Conservation (phyloP, 2,113 vertebrate genomes). For the Cairina moschata region DNA sequence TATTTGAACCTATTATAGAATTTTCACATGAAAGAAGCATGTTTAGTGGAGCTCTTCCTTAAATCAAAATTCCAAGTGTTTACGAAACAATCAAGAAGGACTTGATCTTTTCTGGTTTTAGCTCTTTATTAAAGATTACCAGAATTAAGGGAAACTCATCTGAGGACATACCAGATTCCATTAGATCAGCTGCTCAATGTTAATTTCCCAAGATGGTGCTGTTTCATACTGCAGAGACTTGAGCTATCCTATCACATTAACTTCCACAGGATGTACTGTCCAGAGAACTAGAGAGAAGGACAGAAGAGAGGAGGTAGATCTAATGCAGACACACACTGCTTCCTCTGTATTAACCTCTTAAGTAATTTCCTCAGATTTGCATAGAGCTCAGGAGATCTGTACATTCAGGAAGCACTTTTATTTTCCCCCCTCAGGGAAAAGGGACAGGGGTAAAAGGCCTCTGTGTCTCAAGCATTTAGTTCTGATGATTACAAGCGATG, state of each 20-base stretch:
- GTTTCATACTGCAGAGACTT: neutral
- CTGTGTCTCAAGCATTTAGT: neutral
- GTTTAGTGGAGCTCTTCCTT: neutral
- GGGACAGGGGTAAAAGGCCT: neutral
- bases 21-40: neutral
- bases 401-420: neutral
- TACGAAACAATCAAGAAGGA: neutral
- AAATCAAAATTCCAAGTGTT: neutral
- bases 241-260: neutral
- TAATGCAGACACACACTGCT: neutral
- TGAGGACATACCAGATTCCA: neutral
- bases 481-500: neutral
- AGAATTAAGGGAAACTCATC: neutral
- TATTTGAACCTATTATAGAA: neutral
- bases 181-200: neutral
- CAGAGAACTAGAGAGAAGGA: neutral
- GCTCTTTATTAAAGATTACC: neutral
- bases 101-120: neutral
- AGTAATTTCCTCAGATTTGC: neutral
- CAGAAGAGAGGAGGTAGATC: neutral
- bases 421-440: neutral
- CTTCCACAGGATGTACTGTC: neutral
- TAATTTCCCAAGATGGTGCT: neutral
- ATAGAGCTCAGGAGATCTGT: neutral
- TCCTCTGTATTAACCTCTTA: neutral